Base-by-base conservation (phyloP, 2,888 invertebrate species). In the Limulus polyphemus region DNA sequence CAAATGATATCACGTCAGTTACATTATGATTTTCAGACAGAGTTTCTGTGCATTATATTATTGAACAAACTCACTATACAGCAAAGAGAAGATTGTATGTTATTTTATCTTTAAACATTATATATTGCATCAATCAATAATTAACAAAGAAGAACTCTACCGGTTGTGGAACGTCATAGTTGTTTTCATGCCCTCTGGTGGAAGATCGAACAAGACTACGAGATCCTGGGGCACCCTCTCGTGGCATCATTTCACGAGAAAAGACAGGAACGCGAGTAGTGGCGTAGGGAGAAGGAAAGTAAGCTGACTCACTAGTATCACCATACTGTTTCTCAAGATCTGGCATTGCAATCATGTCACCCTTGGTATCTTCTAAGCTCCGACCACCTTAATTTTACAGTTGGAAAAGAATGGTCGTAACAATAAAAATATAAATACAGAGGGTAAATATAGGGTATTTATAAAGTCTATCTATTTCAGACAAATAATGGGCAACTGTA, bases 151-250 rank as follows among this genome's bases (percentile, higher is more conserved):
- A 32, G 32, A 32, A 32, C 32, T 32, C 32, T 32, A 66, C 61
- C 47, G 63, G 66, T 32, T 66, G 66, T 12, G 66, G 66, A 48
- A 66, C 62, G 16, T 66, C 66, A 49, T 66, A 66, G 12, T 64
- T 51, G 32, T 66, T 63, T 3, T 66, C 66, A 48, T 55, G 61
- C 51, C 60, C 60, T 13, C 63, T 50, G 17, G 17, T 60, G 16
- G 61, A 59, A 16, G 62, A 63, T 16, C 62, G 63, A 14, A 63
- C 61, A 47, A 65, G 48, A 48, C 65, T 65, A 52, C 65, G 59
- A 32, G 63, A 65, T 0, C 65, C 63, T 32, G 32, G 32, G 32
- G 32, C 32, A 32, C 32, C 32, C 14, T 65, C 65, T 49, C 65
- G 57, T n/a, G 61, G 59, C 59, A 65, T 56, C 47, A 62, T 62